Percentiles rank a stretch among this genome's conserved stretches.
These are phyloP conservation scores for Mycteria americana DNA, from an alignment of 2,797 vertebrate genomes.

Conservation along the genomic window DNA sequence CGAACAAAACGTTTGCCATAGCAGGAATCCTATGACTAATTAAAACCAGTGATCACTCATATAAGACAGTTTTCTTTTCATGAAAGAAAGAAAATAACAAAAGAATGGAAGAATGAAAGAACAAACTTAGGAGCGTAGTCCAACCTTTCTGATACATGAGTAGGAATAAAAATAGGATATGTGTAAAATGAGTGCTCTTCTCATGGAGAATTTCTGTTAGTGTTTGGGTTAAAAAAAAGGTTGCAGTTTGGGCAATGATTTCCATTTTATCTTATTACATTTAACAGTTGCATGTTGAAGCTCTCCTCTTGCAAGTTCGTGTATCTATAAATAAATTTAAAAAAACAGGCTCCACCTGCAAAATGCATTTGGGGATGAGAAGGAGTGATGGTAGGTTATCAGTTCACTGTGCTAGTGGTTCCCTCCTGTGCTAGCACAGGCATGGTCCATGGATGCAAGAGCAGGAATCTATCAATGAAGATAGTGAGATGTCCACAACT, in stretches of 20 bases:
- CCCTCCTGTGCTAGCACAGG: background rate
- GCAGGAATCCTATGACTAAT: background rate
- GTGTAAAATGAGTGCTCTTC: background rate
- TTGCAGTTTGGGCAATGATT: background rate
- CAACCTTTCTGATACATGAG: background rate
- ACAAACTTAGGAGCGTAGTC: background rate
- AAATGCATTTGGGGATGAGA: background rate
- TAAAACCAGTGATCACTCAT: background rate
- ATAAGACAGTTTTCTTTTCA: background rate
- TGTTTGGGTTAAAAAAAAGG: background rate
- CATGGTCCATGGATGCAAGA: background rate
- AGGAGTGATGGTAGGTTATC: background rate
- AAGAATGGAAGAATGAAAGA: background rate
- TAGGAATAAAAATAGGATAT: background rate
- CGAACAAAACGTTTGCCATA: background rate
- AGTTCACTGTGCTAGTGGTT: background rate
- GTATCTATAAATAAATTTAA: background rate
- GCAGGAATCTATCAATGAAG: background rate
- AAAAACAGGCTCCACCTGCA: background rate
- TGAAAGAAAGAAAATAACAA: background rate
- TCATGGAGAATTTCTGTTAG: background rate
- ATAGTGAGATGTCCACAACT: background rate
- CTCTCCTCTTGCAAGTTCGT: background rate
- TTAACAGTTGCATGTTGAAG: background rate
- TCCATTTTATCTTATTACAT: background rate